A percentile compares a stretch with the other conserved stretches of the same genome.
Evolutionary conservation across 2,797 vertebrate species (phyloP).

Genomic region (Poeciliopsis presidionis): DNA sequence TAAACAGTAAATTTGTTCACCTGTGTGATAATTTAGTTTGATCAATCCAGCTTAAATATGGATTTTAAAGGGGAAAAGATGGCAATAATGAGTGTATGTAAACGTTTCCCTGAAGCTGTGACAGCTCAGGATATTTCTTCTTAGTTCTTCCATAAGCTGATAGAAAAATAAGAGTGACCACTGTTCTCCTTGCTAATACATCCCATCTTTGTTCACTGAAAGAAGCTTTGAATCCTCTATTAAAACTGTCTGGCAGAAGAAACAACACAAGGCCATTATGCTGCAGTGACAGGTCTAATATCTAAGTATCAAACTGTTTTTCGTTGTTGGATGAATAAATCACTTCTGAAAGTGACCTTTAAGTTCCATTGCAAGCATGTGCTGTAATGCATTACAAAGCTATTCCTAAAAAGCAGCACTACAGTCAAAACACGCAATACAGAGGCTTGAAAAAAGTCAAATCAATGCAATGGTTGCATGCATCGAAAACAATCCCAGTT

Average conservation of each 20-base stretch:
- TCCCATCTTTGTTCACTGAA: constrained; percentile 23
- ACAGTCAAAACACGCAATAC: constrained; percentile 60
- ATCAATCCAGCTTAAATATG: background rate
- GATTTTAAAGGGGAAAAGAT: background rate
- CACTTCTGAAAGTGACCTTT: constrained; percentile 39
- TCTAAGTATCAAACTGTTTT: constrained; percentile 41
- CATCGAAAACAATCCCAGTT: constrained; percentile 60
- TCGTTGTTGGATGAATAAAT: constrained; percentile 22
- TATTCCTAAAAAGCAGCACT: constrained; percentile 67
- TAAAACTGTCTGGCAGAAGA: constrained; percentile 45
- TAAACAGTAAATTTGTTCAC: background rate
- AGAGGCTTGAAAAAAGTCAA: constrained; percentile 64
- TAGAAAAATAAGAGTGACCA: constrained; percentile 29
- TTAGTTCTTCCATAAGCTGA: constrained; percentile 1
- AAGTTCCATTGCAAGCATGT: constrained; percentile 56
- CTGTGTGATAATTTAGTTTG: background rate
- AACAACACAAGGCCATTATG: constrained; percentile 36
- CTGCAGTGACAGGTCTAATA: constrained; percentile 28
- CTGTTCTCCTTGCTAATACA: constrained; percentile 16
- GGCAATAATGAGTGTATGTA: background rate
- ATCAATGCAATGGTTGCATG: constrained; percentile 70
- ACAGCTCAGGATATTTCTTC: constrained; percentile 25
- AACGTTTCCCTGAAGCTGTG: background rate
- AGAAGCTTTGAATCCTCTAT: constrained; percentile 35
- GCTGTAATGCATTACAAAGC: constrained; percentile 57